Conservation (phyloP, 2,797 vertebrate genomes). For the Poliocrania exsul region DNA sequence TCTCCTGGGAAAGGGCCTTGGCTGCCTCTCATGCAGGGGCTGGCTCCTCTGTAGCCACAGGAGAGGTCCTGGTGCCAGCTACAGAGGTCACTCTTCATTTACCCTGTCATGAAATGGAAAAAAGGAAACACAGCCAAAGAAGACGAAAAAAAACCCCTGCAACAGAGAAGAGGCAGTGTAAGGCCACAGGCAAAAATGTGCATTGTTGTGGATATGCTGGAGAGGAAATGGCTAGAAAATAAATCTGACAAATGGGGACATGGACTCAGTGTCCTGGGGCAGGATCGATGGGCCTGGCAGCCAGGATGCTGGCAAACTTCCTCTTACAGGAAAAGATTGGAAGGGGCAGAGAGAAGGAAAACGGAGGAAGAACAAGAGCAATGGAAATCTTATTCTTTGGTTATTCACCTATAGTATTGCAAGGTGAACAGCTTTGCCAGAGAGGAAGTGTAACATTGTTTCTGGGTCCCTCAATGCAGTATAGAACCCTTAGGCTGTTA, state of each 20-base stretch:
- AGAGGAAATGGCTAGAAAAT: conserved; percentile 4
- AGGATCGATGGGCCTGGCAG: background rate
- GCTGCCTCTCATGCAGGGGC: background rate
- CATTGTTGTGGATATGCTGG: background rate
- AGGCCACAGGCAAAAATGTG: conserved; percentile 27
- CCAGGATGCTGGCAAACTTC: background rate
- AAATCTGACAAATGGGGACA: background rate
- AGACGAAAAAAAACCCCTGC: background rate
- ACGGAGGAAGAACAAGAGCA: background rate
- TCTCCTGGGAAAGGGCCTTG: conserved; percentile 39
- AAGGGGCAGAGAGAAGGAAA: background rate
- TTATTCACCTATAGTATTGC: background rate
- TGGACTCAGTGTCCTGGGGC: background rate
- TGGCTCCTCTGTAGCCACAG: conserved; percentile 2
- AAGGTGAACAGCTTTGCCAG: background rate
- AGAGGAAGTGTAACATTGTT: background rate
- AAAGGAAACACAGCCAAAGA: conserved; percentile 12
- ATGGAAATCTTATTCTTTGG: background rate
- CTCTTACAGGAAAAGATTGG: background rate
- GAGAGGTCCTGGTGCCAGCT: conserved; percentile 48
- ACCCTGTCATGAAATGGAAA: conserved; percentile 41
- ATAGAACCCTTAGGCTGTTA: background rate
- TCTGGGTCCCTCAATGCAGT: background rate
- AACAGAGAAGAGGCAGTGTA: background rate
- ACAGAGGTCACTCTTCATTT: conserved; percentile 54